A percentile compares a stretch with the other conserved stretches of the same genome.
Conservation (phyloP, 2,113 vertebrate species). For the Taxidea taxus region DNA sequence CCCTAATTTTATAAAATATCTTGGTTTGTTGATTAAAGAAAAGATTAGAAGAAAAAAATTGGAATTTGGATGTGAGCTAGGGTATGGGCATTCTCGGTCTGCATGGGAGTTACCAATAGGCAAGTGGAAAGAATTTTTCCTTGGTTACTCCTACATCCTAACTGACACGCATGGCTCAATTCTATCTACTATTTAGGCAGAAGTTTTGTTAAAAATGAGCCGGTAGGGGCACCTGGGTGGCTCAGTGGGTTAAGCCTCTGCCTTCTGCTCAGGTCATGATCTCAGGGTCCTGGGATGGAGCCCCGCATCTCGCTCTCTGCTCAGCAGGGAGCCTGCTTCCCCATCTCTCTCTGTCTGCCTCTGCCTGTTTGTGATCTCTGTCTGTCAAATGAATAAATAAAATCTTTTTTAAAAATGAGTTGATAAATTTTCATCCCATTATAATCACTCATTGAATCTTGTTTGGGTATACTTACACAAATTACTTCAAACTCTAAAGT, state of each 20-base stretch:
- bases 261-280: too few relatives aligned
- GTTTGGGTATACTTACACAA: neutral
- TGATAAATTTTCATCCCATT: neutral
- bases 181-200: neutral
- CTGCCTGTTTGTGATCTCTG: too few relatives aligned
- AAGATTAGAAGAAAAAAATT: neutral
- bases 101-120: neutral
- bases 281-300: too few relatives aligned
- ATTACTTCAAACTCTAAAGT: neutral
- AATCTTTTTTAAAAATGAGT: neutral
- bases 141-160: neutral
- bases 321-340: too few relatives aligned
- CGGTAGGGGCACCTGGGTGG: too few relatives aligned
- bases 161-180: neutral
- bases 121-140: neutral
- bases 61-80: neutral
- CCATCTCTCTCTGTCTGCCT: too few relatives aligned
- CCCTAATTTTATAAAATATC: neutral
- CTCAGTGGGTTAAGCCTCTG: too few relatives aligned
- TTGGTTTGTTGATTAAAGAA: neutral
- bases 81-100: fast-evolving
- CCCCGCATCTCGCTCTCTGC: too few relatives aligned
- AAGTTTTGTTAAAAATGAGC: neutral
- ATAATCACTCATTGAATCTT: neutral
- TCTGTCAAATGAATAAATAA: neutral